Base-by-base conservation (phyloP, 2,113 vertebrate species). In the Boleophthalmus pectinirostris region DNA sequence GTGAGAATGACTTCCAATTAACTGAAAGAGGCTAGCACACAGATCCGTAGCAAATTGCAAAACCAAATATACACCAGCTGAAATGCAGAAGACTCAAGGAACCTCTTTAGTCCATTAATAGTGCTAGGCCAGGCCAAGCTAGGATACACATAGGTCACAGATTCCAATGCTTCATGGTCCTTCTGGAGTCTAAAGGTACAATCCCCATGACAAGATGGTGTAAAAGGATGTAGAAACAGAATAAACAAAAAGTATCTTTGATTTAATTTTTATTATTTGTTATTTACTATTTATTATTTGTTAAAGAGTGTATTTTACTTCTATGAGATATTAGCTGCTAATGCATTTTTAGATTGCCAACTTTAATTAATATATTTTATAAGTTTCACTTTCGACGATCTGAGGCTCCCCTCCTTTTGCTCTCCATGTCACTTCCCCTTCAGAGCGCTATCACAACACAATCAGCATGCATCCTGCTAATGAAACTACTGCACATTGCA, bases 151-250 rank as follows among this genome's bases (percentile, higher is more conserved):
- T 73, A 82, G 70, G 74, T 78, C 69, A 81, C 25, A 57, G 68
- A 63, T 78, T 88, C 83, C 84, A 85, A 89, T 72, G 23, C 75
- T 67, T 67, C 63, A 68, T 49, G 67, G 81, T 74, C 80, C 78
- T 53, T 73, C 69, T 77, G 67, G 70, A 64, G 80, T 87, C 86
- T 82, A 75, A 83, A 81, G 51, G 78, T 74, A 61, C 72, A 77
- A 87, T 86, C 64, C 70, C 73, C 90, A 83, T 84, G 82, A 86
- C 90, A 75, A 80, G 74, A 85, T 78, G 80, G 83, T 89, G 10
- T 43, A 83, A 75, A 65, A 25, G 78, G 74, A 77, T 14, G 64
- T 43, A 80, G 87, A 86, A 77, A 72, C 29, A 73, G 73, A 77
- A 88, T 29, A 85, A 10, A 43, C 8, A 10, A 74, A 83, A 20